A percentile compares a stretch with the other conserved stretches of the same genome.
Evolutionary conservation across 2,888 invertebrate species (phyloP).

Genomic region (Sminthurides aquaticus): DNA sequence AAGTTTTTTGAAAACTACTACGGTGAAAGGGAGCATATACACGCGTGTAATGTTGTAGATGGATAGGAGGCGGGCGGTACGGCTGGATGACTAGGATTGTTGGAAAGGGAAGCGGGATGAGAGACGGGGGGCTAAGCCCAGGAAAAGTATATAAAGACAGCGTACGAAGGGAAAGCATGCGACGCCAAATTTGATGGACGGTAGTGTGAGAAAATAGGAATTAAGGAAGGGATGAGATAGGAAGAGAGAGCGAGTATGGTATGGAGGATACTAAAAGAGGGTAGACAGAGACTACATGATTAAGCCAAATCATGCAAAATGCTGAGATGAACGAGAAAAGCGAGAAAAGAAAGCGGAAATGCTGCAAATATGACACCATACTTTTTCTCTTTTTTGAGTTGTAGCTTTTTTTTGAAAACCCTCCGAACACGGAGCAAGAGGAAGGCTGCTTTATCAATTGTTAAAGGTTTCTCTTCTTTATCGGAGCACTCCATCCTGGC

Average conservation of each 20-base stretch:
- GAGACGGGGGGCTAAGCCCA: too few relatives aligned
- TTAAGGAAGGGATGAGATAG: background rate
- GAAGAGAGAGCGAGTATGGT: background rate
- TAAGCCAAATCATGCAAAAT: background rate
- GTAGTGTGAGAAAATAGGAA: background rate
- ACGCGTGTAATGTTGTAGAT: too few relatives aligned
- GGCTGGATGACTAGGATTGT: too few relatives aligned
- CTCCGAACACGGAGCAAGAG: slow-evolving; percentile 76
- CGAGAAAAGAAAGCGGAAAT: background rate
- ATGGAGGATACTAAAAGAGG: background rate
- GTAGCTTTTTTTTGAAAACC: slow-evolving; percentile 82
- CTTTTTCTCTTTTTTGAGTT: slow-evolving; percentile 78
- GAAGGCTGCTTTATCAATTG: slow-evolving; percentile 84
- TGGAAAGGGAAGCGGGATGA: too few relatives aligned
- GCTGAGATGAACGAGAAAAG: background rate
- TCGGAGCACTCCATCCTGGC: slow-evolving; percentile 13
- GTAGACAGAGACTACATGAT: background rate
- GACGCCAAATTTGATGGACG: background rate
- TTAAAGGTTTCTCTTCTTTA: slow-evolving; percentile 52
- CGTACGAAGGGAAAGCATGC: background rate
- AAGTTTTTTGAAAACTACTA: too few relatives aligned
- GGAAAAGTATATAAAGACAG: background rate
- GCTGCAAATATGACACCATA: slow-evolving; percentile 49
- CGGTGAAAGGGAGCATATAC: too few relatives aligned
- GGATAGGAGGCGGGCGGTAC: too few relatives aligned